Base-by-base conservation (phyloP, 1,140 invertebrate genomes). In the Eurosta solidaginis region DNA sequence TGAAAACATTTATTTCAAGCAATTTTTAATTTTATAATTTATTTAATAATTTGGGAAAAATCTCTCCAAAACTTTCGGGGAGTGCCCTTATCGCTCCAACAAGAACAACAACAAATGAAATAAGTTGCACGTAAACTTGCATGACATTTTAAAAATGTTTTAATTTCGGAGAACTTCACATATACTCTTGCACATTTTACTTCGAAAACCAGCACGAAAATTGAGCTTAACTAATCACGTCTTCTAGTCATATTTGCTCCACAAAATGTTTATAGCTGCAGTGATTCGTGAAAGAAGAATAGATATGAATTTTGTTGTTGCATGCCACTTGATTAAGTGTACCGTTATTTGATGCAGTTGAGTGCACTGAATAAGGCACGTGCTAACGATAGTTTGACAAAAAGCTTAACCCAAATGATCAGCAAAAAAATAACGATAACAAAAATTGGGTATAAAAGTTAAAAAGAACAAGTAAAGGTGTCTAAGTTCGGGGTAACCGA, bases 341-440 rank as follows among this genome's bases (percentile, higher is more conserved):
- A 85, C 82, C 84, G 83, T 81, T 83, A 85, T 79, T 85, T 85
- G 83, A 75, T 27, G 82, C 81, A 80, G 82, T 77, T 45, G 77
- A 76, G 81, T 78, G 75, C 50, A 50, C 78, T 76, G 42, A 76
- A 79, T 68, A 77, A 73, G 79, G 83, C 84, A 85, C 83, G 83
- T 85, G 83, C 83, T 81, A 81, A 80, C 83, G 83, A 85, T 84
- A 84, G 79, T 78, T 85, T 85, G 84, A 85, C 83, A 85, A 85
- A 85, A 85, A 85, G 85, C 83, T 81, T 82, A 85, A 79, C 78
- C 59, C 59, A 68, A n/a, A 40, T 29, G 59, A 33, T 33, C 33
- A 40, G 17, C 59, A 40, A 33, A 68, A 36, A 68, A 63, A 36
- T 17, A 40, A 63, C 59, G 1, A n/a, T n/a, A 22, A 20, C 4